Base-by-base conservation (phyloP, 2,113 vertebrate species). In the Todiramphus saurophagus region DNA sequence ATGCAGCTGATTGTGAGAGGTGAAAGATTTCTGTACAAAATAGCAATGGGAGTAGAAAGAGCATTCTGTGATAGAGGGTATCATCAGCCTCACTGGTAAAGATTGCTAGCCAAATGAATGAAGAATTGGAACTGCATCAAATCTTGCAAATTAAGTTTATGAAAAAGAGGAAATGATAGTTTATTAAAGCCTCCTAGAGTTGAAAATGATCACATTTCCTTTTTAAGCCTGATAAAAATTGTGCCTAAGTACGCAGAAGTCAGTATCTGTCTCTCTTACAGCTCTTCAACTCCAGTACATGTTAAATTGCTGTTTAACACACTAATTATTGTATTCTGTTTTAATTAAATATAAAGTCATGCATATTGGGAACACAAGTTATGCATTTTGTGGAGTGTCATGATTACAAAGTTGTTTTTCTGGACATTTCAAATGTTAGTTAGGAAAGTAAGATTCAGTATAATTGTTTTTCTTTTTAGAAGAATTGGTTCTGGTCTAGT, bases 301-400 rank as follows among this genome's bases (percentile, higher is more conserved):
- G 56, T 51, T 24, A 89, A 64, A 82, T 89, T 84, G 50, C 66
- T 79, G 11, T 72, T 94, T 87, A 83, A 80, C n/a, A 62, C 28
- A n/a, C 21, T 86, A 83, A 68, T 73, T 66, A 30, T 15, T 4
- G 3, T 78, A 50, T 82, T 83, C 31, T 33, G 13, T 37, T 95
- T 93, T 95, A 94, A 93, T 92, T 95, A 91, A 95, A 59, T 72
- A 23, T 56, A 30, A 62, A 93, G 58, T 64, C 60, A 50, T 84
- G 68, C 39, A 46, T 67, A 79, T 70, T 89, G 39, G 74, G 79
- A 94, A 83, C 24, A 43, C 2, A 10, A 53, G 74, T 89, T 86
- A 60, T 23, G 23, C 10, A 13, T 86, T 93, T 89, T 78, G 87
- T 16, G 20, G 69, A 48, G 30, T 83, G n/a, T 70, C 75, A 76